These are phyloP conservation scores for Montipora efflorescens DNA, from an alignment of 64 coral and sea anemone genomes.

Conservation along the genomic window DNA sequence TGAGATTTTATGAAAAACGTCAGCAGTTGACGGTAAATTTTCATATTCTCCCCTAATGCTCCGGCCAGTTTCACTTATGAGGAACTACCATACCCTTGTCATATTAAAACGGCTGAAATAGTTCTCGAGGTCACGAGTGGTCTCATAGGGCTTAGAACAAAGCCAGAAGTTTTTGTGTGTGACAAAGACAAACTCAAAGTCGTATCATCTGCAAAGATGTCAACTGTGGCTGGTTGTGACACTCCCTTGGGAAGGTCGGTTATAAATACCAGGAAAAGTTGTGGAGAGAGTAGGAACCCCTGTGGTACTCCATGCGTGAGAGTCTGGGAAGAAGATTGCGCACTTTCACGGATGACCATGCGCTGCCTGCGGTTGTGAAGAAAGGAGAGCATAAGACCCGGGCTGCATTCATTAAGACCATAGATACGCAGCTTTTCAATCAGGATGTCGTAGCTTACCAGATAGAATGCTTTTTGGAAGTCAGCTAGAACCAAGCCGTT, in stretches of 20 bases:
- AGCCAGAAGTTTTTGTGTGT: conserved; percentile 49
- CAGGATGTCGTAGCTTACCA: conserved; percentile 24
- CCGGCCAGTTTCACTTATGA: too few relatives aligned
- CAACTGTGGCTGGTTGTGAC: conserved; percentile 34
- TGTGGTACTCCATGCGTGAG: conserved; percentile 58
- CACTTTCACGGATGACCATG: conserved; percentile 36
- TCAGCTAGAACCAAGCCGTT: conserved; percentile 32
- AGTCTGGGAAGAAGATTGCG: conserved; percentile 49
- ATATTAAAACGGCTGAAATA: not conserved
- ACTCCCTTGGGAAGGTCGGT: conserved; percentile 44
- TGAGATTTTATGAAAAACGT: too few relatives aligned
- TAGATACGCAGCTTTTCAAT: conserved; percentile 49
- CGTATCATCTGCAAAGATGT: conserved; percentile 28
- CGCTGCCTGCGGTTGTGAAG: conserved; percentile 43
- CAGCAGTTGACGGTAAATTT: too few relatives aligned
- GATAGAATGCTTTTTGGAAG: conserved; percentile 36
- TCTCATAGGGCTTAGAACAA: conserved; percentile 19
- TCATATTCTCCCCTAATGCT: too few relatives aligned
- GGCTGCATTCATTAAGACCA: conserved; percentile 49
- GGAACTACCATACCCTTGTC: too few relatives aligned
- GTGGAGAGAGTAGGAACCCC: conserved; percentile 5
- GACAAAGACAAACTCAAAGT: conserved; percentile 36
- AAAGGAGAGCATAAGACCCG: conserved; percentile 29
- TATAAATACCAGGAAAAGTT: conserved; percentile 42
- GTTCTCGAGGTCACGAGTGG: conserved; percentile 39